Base-by-base conservation (phyloP, 2,113 vertebrate genomes). In the Gopherus flavomarginatus region DNA sequence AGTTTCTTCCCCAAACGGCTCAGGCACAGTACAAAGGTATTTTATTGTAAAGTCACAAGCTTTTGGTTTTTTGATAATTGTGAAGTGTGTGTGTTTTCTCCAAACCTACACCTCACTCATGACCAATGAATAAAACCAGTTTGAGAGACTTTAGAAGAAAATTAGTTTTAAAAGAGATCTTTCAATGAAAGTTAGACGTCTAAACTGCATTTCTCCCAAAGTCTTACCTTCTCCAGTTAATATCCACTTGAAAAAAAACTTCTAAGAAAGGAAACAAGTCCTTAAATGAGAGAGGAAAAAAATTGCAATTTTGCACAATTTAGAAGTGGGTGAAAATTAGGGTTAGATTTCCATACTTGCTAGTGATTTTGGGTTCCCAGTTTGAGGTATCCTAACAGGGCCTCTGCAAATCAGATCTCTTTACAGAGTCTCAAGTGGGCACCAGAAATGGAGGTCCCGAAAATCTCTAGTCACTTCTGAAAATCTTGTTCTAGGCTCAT, bases 271-370 rank as follows among this genome's bases (percentile, higher is more conserved):
- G 16, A 65, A 65, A n/a, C 35, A 69, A 69, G 35, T 69, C 65
- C 35, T 69, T n/a, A 19, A 38, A 69, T n/a, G 65, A n/a, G 65
- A 69, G 17, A 38, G 35, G 6, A 3, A 81, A 69, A 14, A 10
- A 35, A 9, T 0, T 0, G 42, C 82, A 85, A 50, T 24, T 38
- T 50, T 87, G 5, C 77, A 86, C 52, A 38, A 8, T 1, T 0
- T 38, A 27, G 49, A 8, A 52, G 75, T 85, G 57, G 31, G 35
- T 78, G 50, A 83, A 85, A 89, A 62, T 10, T 31, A 13, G 26
- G 56, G 50, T 29, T 0, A 0, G 8, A 59, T 44, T 81, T 88
- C 92, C 31, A 19, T 0, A 6, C 81, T 22, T 21, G 56, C 29
- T 87, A 56, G 47, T 57, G 59, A 56, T 26, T 85, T 79, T 13